phyloP scores from a whole-genome alignment of 53 echinoderm and acorn worm genomes.

The Patiria pectinifera region DNA sequence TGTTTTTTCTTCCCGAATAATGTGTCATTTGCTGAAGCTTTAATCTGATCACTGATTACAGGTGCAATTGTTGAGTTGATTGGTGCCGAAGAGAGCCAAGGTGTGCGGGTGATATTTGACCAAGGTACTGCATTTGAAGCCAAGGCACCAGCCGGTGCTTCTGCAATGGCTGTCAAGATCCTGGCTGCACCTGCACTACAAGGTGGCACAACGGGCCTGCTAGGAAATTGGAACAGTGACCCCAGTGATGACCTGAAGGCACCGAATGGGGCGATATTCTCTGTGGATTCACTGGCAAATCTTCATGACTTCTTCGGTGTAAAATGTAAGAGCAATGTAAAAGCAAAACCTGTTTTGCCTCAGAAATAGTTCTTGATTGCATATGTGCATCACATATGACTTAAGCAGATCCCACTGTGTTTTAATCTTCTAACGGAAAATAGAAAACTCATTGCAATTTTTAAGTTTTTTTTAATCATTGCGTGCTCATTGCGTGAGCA shows the following conservation, averaged over 20 bases:
- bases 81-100: conserved; percentile 55
- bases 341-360: background rate
- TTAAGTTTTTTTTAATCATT: too few relatives aligned
- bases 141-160: conserved; percentile 65
- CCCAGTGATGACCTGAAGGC: conserved; percentile 76
- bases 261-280: conserved; percentile 45
- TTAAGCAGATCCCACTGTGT: too few relatives aligned
- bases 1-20: too few relatives aligned
- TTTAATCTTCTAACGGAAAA: too few relatives aligned
- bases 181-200: conserved; percentile 65
- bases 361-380: too few relatives aligned
- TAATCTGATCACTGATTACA: background rate
- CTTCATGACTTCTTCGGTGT: conserved; percentile 71
- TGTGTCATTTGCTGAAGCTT: background rate
- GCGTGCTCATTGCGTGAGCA: too few relatives aligned
- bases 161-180: conserved; percentile 73
- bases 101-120: conserved; percentile 73
- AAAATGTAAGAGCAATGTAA: conserved; percentile 64
- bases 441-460: too few relatives aligned
- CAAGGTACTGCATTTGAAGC: conserved; percentile 75
- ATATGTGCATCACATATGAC: too few relatives aligned
- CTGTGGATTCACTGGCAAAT: conserved; percentile 27
- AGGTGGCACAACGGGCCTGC: conserved; percentile 65
- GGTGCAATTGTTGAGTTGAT: conserved; percentile 63
- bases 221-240: conserved; percentile 91